Base-by-base conservation (phyloP, 1,140 invertebrate species). In the Sitodiplosis mosellana region DNA sequence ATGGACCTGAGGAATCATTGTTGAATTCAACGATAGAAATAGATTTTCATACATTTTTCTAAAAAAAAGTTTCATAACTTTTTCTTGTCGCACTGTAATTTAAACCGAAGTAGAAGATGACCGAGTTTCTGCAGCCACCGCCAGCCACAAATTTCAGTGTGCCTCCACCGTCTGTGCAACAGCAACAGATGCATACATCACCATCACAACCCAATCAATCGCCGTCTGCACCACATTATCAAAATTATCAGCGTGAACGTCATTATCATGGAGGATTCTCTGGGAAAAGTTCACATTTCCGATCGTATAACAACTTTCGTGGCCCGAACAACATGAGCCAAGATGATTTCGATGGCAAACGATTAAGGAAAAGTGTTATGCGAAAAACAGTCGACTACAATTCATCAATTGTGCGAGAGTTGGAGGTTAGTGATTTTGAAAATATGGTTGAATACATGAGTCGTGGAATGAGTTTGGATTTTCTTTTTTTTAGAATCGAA, bases 311-410 rank as follows among this genome's bases (percentile, higher is more conserved):
- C 10, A 56, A 63, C 22, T 56, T 58, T 27, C 50, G 61, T 10
- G 48, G 48, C 11, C 61, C 61, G 0, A 59, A 59, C 42, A 60
- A 56, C 17, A 78, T 78, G 74, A 76, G 75, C 36, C 75, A 82
- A 55, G 80, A 83, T 59, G 90, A 93, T 65, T 94, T 93, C 65
- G 91, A 95, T 73, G 93, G 92, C 27, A 95, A 96, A 72, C 76
- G 91, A 49, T 74, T 96, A 48, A 69, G 93, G 55, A 98, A 97
- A 71, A 90, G 90, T 51, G 86, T 95, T 48, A 93, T 96, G 77
- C 74, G 93, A 54, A 96, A 95, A 73, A 97, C 93, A 38, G 89
- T 98, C 38, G 94, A 98, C 71, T 97, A 97, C 66, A 97, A 97
- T 74, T 81, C 90, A n/a, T 80, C 92, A 33, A 83, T 96, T 54